A percentile compares a stretch with the other conserved stretches of the same genome.
phyloP scores from a whole-genome alignment of 2,888 invertebrate species.

The Acronicta alni region DNA sequence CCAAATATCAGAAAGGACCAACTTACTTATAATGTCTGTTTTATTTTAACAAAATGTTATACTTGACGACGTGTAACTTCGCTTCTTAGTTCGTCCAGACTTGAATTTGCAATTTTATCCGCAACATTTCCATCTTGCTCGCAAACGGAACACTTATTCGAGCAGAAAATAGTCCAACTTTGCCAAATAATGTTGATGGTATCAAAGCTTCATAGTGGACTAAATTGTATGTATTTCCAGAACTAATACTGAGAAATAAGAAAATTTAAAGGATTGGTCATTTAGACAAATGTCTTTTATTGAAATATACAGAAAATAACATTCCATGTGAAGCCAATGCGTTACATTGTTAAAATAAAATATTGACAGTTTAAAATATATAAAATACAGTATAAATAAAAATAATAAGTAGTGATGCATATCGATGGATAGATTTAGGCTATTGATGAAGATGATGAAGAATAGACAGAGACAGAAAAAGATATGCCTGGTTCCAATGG shows the following conservation, averaged over 20 bases:
- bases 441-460: neutral
- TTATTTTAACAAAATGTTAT: conserved; percentile 9
- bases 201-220: conserved; percentile 25
- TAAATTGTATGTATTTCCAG: conserved; percentile 15
- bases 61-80: conserved; percentile 5
- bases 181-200: conserved; percentile 47
- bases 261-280: too few relatives aligned
- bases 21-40: neutral
- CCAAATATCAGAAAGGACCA: neutral
- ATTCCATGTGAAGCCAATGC: too few relatives aligned
- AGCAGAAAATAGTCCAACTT: conserved; percentile 24
- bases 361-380: too few relatives aligned
- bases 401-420: too few relatives aligned
- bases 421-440: too few relatives aligned
- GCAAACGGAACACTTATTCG: conserved; percentile 40
- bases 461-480: neutral
- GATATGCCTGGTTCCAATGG: too few relatives aligned
- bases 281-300: too few relatives aligned
- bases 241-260: too few relatives aligned
- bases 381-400: too few relatives aligned
- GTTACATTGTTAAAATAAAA: too few relatives aligned
- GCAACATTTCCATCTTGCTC: conserved; percentile 36
- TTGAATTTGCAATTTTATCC: conserved; percentile 34
- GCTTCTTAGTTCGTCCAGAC: conserved; percentile 6
- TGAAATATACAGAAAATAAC: too few relatives aligned